phyloP scores from a whole-genome alignment of 2,888 invertebrate species.

The Arge pagana region DNA sequence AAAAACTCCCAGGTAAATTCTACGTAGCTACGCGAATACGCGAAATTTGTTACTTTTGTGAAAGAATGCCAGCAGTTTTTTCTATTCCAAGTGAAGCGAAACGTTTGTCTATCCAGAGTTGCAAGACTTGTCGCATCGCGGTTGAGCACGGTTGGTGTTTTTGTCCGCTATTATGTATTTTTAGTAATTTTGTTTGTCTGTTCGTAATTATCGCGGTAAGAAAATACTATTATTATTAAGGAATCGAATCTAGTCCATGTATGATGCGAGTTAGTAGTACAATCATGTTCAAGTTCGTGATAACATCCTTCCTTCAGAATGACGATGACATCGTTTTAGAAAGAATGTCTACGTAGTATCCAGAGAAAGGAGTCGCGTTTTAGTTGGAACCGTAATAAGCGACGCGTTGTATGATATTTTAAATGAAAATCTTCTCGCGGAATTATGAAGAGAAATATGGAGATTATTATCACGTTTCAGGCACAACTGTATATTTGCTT shows the following conservation, averaged over 20 bases:
- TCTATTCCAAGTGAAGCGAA: not conserved
- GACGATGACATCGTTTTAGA: not conserved
- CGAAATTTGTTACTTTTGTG: not conserved
- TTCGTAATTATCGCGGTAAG: conserved; percentile 46
- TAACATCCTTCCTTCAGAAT: conserved; percentile 6
- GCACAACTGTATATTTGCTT: conserved; percentile 11
- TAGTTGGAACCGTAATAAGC: not conserved
- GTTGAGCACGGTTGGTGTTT: conserved; percentile 33
- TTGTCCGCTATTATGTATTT: conserved; percentile 25
- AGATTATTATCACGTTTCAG: conserved; percentile 3
- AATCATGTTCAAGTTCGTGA: conserved; percentile 15
- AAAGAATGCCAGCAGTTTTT: not conserved
- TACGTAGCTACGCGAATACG: too few species aligned
- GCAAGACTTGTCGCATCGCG: conserved; percentile 35
- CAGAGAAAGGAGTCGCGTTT: not conserved
- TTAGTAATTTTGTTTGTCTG: conserved; percentile 33
- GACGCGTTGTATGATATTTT: too few species aligned
- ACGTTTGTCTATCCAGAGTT: not conserved
- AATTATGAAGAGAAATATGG: not conserved
- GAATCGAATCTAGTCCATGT: conserved; percentile 58
- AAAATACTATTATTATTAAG: conserved; percentile 52
- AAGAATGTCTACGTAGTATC: not conserved
- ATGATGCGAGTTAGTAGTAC: conserved; percentile 52
- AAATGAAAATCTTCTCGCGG: not conserved
- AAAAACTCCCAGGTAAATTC: too few species aligned